Conservation (phyloP, 2,888 invertebrate genomes). For the Patella caerulea region DNA sequence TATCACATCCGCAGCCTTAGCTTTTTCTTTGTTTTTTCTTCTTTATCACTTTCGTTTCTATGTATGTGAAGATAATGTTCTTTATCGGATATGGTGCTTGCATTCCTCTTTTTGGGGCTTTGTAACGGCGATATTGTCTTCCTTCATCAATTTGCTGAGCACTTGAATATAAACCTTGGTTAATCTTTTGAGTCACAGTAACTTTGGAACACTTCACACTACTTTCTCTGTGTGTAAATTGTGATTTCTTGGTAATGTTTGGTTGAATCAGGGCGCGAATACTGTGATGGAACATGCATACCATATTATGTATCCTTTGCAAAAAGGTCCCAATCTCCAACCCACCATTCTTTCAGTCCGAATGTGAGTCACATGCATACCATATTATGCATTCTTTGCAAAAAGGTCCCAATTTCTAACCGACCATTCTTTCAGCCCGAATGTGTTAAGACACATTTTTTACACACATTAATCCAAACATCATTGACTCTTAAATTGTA, state of each 20-base stretch:
- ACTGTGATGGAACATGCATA: neutral
- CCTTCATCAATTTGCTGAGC: no score
- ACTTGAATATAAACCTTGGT: no score
- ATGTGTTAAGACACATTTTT: slow-evolving; percentile 11
- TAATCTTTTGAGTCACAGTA: no score
- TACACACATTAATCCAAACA: neutral
- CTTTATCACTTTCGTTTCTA: no score
- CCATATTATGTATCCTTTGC: neutral
- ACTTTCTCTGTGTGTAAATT: neutral
- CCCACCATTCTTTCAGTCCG: neutral
- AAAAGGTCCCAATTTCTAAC: neutral
- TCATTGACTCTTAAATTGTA: slow-evolving; percentile 6
- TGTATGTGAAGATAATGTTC: no score
- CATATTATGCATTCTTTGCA: neutral
- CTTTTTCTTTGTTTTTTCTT: neutral
- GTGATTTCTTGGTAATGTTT: no score
- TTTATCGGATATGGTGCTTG: no score
- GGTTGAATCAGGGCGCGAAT: no score
- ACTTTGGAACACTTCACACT: neutral
- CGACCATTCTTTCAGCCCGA: neutral
- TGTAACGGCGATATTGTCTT: no score
- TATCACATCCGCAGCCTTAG: no score
- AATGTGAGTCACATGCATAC: neutral
- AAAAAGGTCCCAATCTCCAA: neutral
- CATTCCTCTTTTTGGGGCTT: no score